These are phyloP conservation scores for Sebastiscus albofasciatus DNA, from an alignment of 2,797 vertebrate species.

Conservation along the genomic window DNA sequence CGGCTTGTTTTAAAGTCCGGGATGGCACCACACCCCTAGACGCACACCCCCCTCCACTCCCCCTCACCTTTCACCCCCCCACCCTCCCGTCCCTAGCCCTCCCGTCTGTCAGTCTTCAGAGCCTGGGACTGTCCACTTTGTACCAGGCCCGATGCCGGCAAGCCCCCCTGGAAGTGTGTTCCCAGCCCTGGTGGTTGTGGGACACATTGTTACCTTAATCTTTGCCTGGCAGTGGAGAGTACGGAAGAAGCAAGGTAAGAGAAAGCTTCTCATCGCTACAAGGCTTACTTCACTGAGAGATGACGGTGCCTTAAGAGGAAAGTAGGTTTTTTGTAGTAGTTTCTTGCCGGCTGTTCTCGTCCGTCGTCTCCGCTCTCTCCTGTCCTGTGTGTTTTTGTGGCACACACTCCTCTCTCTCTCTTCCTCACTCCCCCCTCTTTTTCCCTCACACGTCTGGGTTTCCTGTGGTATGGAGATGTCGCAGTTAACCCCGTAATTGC, in stretches of 20 bases:
- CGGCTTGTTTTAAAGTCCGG: conserved; percentile 68
- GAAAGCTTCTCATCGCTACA: not conserved
- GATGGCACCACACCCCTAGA: conserved; percentile 77
- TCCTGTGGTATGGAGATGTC: conserved; percentile 65
- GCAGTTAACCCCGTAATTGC: conserved; percentile 81
- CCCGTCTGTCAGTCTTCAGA: conserved; percentile 65
- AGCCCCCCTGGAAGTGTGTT: conserved; percentile 85
- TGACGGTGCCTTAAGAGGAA: not conserved
- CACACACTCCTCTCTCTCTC: conserved; percentile 40
- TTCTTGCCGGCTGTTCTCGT: conserved; percentile 24
- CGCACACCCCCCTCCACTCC: conserved; percentile 8
- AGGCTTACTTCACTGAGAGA: conserved; percentile 6
- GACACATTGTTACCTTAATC: conserved; percentile 86
- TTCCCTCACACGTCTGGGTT: conserved; percentile 47
- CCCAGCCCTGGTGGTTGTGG: conserved; percentile 88
- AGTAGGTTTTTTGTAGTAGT: not conserved
- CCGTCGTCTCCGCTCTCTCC: conserved; percentile 26
- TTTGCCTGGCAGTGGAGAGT: conserved; percentile 87
- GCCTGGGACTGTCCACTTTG: conserved; percentile 65
- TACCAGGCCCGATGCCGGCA: conserved; percentile 77
- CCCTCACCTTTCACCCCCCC: conserved; percentile 50
- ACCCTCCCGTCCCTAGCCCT: conserved; percentile 11
- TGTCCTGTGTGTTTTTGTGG: conserved; percentile 33
- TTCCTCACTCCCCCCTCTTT: conserved; percentile 14
- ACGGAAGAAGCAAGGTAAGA: conserved; percentile 83